Base-by-base conservation (phyloP, 92 coral and sea anemone genomes). In the Desmophyllum pertusum region DNA sequence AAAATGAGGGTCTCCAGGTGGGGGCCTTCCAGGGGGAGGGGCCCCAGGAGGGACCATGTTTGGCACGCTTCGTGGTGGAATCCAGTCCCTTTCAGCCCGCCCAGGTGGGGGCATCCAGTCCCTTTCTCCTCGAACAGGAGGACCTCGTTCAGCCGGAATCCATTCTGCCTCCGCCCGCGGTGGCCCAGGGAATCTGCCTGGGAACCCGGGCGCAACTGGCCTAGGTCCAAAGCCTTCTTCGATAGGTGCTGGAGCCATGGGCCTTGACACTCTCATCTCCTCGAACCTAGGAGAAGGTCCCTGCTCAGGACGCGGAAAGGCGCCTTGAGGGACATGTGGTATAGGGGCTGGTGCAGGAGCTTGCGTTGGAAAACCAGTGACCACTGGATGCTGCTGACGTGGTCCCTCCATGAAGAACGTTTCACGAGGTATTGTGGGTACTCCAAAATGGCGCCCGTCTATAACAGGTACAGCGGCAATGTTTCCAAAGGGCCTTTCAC, bases 91-190 rank as follows among this genome's bases (percentile, higher is more conserved):
- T 68, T 94, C 99, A 23, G 90, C 87, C 46, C 97, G 88, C 50
- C 92, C 95, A 64, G 90, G 93, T n/a, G 95, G 99, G 27, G 94
- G 94, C 38, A 96, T 93, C 99, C 99, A 96, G 91, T 92, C 95
- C 65, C 98, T 91, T 51, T 94, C 99, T 50, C 86, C 92, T 46
- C 97, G 92, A 15, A 91, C 92, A 35, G 95, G 93, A 68, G 93
- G 98, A 8, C 95, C 97, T 76, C 99, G 79, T 40, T 96, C 99
- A 62, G 83, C 86, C 39, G 95, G 91, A 45, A 96, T 73, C 98
- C 98, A 96, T 69, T 93, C 97, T 62, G 87, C 98, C 11, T 94
- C 98, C 59, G 98, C 89, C 27, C 93, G 86, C 10, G 95, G 95
- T 29, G 94, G 98, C 11, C 88, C 94, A 13, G 95, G 95, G 70